These are phyloP conservation scores for Nothocercus nigrocapillus DNA, from an alignment of 2,113 vertebrate species.

Conservation along the genomic window DNA sequence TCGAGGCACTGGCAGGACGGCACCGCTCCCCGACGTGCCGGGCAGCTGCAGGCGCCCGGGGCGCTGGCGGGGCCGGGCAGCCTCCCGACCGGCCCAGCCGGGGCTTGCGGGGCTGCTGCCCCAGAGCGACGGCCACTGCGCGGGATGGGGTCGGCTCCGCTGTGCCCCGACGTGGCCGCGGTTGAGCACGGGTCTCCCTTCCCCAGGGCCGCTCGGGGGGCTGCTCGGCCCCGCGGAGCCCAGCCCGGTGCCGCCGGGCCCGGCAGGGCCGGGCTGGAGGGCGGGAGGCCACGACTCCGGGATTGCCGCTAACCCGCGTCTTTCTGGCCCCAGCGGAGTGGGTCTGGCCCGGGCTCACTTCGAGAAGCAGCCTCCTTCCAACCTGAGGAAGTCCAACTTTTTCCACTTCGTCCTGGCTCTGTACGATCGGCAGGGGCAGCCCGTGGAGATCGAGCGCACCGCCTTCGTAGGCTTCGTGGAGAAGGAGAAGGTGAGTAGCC, in stretches of 20 bases:
- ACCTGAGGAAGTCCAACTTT: constrained; percentile 99
- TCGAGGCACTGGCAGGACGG: constrained; percentile 22
- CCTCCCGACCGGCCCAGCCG: too few relatives aligned
- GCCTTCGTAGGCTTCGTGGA: constrained; percentile 97
- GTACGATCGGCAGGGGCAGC: constrained; percentile 97
- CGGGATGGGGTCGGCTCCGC: not conserved
- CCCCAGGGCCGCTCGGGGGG: not conserved
- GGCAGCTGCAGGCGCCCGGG: constrained; percentile 10
- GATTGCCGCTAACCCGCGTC: constrained; percentile 67
- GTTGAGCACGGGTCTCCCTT: not conserved
- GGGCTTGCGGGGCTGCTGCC: not conserved
- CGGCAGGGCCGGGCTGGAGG: not conserved
- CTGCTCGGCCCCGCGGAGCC: not conserved
- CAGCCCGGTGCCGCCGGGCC: not conserved
- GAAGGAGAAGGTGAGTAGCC: constrained; percentile 93
- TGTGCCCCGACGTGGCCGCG: not conserved
- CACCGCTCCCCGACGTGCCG: not conserved
- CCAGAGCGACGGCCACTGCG: not conserved
- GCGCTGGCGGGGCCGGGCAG: too few relatives aligned
- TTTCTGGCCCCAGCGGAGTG: constrained; percentile 91
- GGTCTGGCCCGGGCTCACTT: constrained; percentile 98
- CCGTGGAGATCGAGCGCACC: constrained; percentile 98
- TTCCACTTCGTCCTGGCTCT: constrained; percentile 99
- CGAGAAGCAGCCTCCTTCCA: constrained; percentile 99
- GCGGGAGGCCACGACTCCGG: not conserved